Conservation (phyloP, 2,797 vertebrate species). For the Poecilia gillii region DNA sequence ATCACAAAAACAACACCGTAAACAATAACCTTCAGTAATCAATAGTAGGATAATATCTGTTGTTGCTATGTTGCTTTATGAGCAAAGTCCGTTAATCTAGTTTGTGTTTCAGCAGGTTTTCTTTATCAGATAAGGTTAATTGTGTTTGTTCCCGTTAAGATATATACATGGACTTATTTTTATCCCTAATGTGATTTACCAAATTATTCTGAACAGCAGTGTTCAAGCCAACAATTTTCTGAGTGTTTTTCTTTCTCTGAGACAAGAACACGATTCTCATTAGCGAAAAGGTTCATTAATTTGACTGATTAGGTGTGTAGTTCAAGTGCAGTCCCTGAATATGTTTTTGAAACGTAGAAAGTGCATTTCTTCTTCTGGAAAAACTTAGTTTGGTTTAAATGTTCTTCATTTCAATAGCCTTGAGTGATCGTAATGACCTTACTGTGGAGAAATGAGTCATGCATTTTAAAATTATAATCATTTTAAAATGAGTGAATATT, state of each 20-base stretch:
- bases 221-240: not conserved
- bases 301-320: not conserved
- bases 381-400: not conserved
- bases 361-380: not conserved
- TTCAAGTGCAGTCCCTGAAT: not conserved
- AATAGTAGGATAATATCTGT: not conserved
- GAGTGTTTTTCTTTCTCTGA: not conserved
- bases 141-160: not conserved
- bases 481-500: not conserved
- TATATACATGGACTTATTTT: not conserved
- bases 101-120: not conserved
- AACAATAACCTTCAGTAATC: not conserved
- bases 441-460: not conserved
- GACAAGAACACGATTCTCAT: not conserved
- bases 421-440: not conserved
- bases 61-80: not conserved
- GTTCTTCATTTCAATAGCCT: not conserved
- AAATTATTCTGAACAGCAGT: not conserved
- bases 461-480: not conserved
- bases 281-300: not conserved
- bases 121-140: not conserved
- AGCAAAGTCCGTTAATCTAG: not conserved
- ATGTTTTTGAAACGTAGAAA: not conserved
- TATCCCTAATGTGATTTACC: not conserved
- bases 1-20: not conserved